Conservation (phyloP, 2,797 vertebrate genomes). For the Phataginus tetradactyla region DNA sequence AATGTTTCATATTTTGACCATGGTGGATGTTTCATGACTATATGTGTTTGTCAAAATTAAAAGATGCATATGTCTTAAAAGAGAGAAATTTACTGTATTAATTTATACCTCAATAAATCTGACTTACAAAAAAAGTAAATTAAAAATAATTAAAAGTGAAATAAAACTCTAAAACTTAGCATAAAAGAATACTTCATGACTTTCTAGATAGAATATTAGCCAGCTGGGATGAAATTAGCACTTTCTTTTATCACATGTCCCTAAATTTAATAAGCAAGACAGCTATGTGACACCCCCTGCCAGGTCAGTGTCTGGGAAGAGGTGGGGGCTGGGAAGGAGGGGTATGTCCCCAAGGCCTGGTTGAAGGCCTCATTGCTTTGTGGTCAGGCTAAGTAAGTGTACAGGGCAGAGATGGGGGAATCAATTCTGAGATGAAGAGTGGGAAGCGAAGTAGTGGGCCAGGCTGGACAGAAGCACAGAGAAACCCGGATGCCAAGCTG, state of each 20-base stretch:
- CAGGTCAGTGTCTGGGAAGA: neutral
- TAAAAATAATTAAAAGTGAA: neutral
- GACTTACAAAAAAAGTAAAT: neutral
- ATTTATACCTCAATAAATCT: neutral
- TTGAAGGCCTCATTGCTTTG: neutral
- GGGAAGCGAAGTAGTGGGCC: neutral
- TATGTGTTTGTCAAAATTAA: neutral
- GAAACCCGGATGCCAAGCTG: neutral
- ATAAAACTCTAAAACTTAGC: neutral
- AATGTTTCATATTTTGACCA: neutral
- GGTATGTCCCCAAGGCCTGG: neutral
- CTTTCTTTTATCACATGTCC: neutral
- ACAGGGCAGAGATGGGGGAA: neutral
- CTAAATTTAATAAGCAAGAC: neutral
- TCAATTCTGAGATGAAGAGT: neutral
- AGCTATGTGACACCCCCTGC: neutral
- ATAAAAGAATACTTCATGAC: neutral
- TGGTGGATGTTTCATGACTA: neutral
- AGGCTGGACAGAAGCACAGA: neutral
- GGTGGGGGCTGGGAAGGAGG: neutral
- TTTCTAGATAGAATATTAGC: neutral
- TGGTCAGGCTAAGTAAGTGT: neutral
- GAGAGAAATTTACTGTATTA: neutral
- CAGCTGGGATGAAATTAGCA: neutral
- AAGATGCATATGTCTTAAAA: neutral